Percentiles rank a stretch among this genome's conserved stretches.
Evolutionary conservation across 1,140 invertebrate genomes (phyloP).

Genomic region (Diabrotica undecimpunctata): DNA sequence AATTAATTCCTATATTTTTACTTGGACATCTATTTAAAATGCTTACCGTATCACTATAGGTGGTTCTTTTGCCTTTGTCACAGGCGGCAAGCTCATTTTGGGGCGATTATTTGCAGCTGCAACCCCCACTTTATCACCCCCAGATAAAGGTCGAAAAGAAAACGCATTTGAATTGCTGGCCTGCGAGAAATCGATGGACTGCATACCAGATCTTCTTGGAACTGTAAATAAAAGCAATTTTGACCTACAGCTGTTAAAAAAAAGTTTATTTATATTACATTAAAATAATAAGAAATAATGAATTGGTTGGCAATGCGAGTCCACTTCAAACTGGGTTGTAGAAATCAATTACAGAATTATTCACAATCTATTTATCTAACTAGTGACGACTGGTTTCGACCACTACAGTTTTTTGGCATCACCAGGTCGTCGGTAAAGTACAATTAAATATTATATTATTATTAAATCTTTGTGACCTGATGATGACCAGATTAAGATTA

Average conservation of each 20-base stretch:
- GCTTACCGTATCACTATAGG: conserved; percentile 14
- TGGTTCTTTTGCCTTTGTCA: conserved; percentile 35
- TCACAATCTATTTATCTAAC: neutral
- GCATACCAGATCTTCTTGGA: conserved; percentile 21
- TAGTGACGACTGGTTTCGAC: no score
- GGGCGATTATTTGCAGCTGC: conserved; percentile 29
- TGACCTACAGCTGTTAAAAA: neutral
- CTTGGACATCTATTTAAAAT: neutral
- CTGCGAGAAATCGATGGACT: conserved; percentile 36
- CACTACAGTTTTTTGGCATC: no score
- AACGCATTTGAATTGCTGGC: conserved; percentile 23
- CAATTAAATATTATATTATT: no score
- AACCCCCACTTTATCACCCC: conserved; percentile 24
- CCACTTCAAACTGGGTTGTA: neutral
- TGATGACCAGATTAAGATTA: no score
- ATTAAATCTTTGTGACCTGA: no score
- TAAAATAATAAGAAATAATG: neutral
- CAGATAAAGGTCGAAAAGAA: conserved; percentile 30
- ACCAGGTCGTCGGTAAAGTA: no score
- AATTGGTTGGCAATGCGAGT: neutral
- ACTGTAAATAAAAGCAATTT: conserved; percentile 8
- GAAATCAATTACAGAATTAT: neutral
- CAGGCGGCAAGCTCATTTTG: conserved; percentile 41
- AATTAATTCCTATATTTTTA: no score
- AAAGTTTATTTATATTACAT: no score